Evolutionary conservation across 2,797 vertebrate species (phyloP).

Genomic region (Syndactyla subalaris): DNA sequence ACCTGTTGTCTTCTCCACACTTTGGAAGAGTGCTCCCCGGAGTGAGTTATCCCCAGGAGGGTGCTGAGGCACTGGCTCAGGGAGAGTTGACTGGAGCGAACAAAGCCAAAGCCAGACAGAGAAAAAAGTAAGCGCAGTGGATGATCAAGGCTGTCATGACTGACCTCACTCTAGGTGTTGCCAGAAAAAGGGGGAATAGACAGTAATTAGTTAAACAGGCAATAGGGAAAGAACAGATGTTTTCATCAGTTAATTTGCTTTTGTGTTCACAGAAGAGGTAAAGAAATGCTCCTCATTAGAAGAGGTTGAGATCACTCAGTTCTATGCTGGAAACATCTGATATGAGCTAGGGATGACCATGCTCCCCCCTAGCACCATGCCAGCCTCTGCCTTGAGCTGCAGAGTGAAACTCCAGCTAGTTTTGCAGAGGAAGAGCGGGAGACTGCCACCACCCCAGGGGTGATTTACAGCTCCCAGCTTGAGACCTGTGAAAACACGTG

Average conservation of each 20-base stretch:
- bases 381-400: background rate
- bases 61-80: background rate
- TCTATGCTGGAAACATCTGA: background rate
- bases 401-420: background rate
- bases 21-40: background rate
- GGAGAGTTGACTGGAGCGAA: background rate
- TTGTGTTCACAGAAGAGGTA: background rate
- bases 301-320: background rate
- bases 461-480: background rate
- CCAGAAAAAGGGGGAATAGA: background rate
- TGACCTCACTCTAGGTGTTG: background rate
- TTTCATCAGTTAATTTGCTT: background rate
- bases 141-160: background rate
- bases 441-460: background rate
- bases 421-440: background rate
- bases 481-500: background rate
- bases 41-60: background rate
- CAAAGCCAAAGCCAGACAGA: background rate
- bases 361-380: background rate
- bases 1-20: background rate
- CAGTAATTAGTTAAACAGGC: background rate
- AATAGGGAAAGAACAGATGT: background rate
- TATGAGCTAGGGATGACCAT: background rate
- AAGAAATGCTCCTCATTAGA: background rate
- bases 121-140: fast-evolving